Conservation (phyloP, 2,113 vertebrate species). For the Xerus inauris region DNA sequence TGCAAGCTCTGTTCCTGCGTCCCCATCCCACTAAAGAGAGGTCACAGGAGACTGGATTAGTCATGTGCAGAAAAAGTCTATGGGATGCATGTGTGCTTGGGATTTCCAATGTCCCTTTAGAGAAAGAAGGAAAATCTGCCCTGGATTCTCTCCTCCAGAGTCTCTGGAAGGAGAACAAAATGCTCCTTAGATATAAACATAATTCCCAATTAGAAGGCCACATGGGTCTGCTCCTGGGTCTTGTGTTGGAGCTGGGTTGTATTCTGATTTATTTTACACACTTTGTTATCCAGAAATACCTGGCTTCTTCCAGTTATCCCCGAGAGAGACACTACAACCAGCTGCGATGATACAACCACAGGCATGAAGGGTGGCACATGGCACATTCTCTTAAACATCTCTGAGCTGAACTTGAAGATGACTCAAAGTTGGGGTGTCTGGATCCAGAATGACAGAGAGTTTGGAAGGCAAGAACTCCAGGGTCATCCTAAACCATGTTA, state of each 20-base stretch:
- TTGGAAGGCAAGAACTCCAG: neutral
- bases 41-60: slow-evolving; percentile 91
- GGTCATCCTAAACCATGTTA: neutral
- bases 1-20: slow-evolving; percentile 88
- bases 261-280: slow-evolving; percentile 83
- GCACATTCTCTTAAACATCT: neutral
- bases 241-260: slow-evolving; percentile 70
- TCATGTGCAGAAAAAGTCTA: slow-evolving; percentile 89
- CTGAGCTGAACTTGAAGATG: neutral
- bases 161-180: slow-evolving; percentile 63
- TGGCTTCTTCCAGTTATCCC: slow-evolving; percentile 69
- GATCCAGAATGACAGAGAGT: neutral
- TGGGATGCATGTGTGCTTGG: neutral
- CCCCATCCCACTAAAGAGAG: slow-evolving; percentile 93
- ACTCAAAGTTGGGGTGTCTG: neutral
- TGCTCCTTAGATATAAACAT: neutral
- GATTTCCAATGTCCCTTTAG: slow-evolving; percentile 74
- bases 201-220: slow-evolving; percentile 66
- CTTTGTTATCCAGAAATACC: slow-evolving; percentile 75
- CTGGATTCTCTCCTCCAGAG: slow-evolving; percentile 58
- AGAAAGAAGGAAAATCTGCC: slow-evolving; percentile 43
- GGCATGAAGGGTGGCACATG: neutral
- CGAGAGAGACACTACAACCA: slow-evolving; percentile 60
- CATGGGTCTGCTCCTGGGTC: slow-evolving; percentile 51
- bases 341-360: slow-evolving; percentile 57